Evolutionary conservation across 30 jellyfish, hydroid and myxozoan genomes (phyloP).

Genomic region (Cassiopea xamachana): DNA sequence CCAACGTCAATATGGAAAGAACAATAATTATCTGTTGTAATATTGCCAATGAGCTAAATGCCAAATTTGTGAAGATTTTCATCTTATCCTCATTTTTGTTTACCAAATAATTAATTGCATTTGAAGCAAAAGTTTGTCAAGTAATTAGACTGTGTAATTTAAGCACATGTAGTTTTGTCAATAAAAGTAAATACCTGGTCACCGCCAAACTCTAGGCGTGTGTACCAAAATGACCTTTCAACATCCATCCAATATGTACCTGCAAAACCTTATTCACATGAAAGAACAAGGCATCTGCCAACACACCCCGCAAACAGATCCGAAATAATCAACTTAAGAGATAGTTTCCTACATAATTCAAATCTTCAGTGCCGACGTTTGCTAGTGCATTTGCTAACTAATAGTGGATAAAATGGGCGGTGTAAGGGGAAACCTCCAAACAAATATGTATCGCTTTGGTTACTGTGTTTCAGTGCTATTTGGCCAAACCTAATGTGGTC

Average conservation of each 20-base stretch:
- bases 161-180: slow-evolving; percentile 1
- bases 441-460: background rate
- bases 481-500: background rate
- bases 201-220: slow-evolving; percentile 23
- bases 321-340: background rate
- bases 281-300: slow-evolving; percentile 63
- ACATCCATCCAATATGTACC: slow-evolving; percentile 58
- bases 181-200: slow-evolving; percentile 16
- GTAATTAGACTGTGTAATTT: background rate
- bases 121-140: background rate
- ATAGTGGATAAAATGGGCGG: background rate
- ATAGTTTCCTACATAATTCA: background rate
- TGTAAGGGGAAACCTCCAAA: background rate
- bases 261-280: slow-evolving; percentile 68
- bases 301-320: slow-evolving; percentile 10
- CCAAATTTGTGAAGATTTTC: background rate
- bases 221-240: slow-evolving; percentile 54
- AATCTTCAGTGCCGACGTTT: background rate
- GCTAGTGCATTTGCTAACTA: background rate
- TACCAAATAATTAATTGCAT: background rate
- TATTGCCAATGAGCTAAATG: background rate
- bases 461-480: background rate
- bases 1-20: background rate
- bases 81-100: background rate
- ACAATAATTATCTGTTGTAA: too few relatives aligned